A percentile compares a stretch with the other conserved stretches of the same genome.
Conservation (phyloP, 2,113 vertebrate genomes). For the Xenotilapia longispinis region DNA sequence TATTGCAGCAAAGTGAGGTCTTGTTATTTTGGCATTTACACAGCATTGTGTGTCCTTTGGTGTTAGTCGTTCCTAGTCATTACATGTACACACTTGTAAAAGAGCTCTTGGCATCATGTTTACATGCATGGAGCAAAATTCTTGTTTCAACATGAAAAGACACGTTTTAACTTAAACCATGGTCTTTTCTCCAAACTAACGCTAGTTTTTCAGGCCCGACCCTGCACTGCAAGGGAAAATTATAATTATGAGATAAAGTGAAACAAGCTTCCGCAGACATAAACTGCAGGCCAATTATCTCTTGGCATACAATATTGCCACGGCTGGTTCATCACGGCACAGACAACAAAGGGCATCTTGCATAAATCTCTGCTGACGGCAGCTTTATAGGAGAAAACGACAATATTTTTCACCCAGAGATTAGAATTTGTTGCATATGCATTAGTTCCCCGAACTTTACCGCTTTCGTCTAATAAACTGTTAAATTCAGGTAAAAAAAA, state of each 20-base stretch:
- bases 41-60: not conserved
- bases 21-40: not conserved
- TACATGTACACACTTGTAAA: not conserved
- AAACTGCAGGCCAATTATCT: not conserved
- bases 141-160: rapidly evolving
- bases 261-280: not conserved
- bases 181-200: not conserved
- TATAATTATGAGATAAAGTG: not conserved
- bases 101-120: not conserved
- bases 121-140: not conserved
- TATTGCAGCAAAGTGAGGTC: not conserved
- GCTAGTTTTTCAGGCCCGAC: rapidly evolving
- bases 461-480: rapidly evolving
- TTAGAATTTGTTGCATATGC: not conserved
- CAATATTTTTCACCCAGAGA: not conserved
- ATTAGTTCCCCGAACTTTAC: not conserved
- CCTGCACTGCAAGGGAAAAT: not conserved
- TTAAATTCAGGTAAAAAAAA: not conserved
- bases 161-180: rapidly evolving
- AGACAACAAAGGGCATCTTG: not conserved
- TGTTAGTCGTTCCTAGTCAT: rapidly evolving
- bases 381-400: rapidly evolving
- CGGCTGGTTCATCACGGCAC: not conserved
- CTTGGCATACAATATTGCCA: not conserved
- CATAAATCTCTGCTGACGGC: not conserved